Base-by-base conservation (phyloP, 2,888 invertebrate species). In the Synanthedon andrenaeformis region DNA sequence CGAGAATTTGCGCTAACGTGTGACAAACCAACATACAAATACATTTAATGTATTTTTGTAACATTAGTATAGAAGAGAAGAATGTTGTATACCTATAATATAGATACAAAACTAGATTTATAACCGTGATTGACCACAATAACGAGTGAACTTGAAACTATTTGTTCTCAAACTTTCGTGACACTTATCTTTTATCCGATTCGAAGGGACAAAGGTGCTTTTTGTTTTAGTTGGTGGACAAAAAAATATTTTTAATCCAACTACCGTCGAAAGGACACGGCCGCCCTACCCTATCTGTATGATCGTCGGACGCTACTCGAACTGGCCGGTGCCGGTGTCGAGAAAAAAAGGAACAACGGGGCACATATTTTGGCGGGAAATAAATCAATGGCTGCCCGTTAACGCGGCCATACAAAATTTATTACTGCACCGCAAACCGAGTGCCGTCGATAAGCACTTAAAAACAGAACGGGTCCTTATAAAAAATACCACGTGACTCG, bases 301-400 rank as follows among this genome's bases (percentile, higher is more conserved):
- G 77, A 87, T 86, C 86, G 82, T 77, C 67, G 71, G 79, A 78
- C 80, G 84, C 84, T 84, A 85, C 86, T 76, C 83, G 77, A 79
- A 82, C 75, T 73, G 79, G 79, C 77, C 80, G 76, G 81, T 76
- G 76, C 78, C 70, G 69, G 77, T 80, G 73, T 67, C 66, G 70
- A 70, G 62, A 66, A 60, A 68, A 66, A 65, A 67, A 79, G 73
- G 74, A 69, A 74, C 76, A 64, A 73, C 73, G 70, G 69, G 74
- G 70, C 81, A 83, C 84, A 85, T 77, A 79, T 84, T 86, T 87
- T 86, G 83, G 86, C 86, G 72, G 85, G 83, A 71, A 79, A 86
- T 87, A 86, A 87, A 87, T 87, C 86, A 84, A 80, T 71, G 63
- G 53, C 48, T 41, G 54, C 63, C 70, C 70, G 78, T 76, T 78